Base-by-base conservation (phyloP, 2,113 vertebrate species). In the Cardinalis cardinalis region DNA sequence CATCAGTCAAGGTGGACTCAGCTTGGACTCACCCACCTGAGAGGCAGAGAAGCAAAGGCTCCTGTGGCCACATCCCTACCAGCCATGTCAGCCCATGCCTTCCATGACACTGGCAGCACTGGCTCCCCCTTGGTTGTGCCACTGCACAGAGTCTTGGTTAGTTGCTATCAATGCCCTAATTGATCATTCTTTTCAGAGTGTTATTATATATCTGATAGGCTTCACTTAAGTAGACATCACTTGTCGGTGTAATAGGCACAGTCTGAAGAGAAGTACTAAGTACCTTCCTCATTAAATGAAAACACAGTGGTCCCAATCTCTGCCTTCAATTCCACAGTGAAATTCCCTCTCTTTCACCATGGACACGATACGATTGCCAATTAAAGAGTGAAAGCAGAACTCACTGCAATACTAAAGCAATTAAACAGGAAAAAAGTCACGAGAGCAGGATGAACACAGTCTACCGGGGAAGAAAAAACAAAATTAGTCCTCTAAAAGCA, bases 401-500 rank as follows among this genome's bases (percentile, higher is more conserved):
- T 6, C 51, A 75, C 18, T 21, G 44, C 81, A 46, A 46, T 79
- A 58, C 32, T 58, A 55, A 78, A 91, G 55, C 84, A 92, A 92
- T 92, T 94, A 85, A 84, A 89, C 38, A 28, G 29, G 84, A 52
- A 68, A 65, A 79, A 84, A 75, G 84, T 87, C 53, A 89, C 0
- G 20, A 82, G 70, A 89, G 41, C 38, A 58, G 59, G 38, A 84
- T 31, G 53, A 84, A 61, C 38, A 59, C 1, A 65, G 49, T 31
- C 70, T 72, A 64, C 44, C 38, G 26, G 18, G 29, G 40, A 60
- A n/a, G 38, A 43, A 64, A 51, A 70, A 59, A 60, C 32, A 2
- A 46, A 70, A 92, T 69, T 18, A 90, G 58, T 28, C 26, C 38
- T 89, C 76, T 82, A 82, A 92, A 92, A 91, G 38, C 38, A 92